Evolutionary conservation across 2,797 vertebrate genomes (phyloP).

Genomic region (Kryptopterus vitreolus): DNA sequence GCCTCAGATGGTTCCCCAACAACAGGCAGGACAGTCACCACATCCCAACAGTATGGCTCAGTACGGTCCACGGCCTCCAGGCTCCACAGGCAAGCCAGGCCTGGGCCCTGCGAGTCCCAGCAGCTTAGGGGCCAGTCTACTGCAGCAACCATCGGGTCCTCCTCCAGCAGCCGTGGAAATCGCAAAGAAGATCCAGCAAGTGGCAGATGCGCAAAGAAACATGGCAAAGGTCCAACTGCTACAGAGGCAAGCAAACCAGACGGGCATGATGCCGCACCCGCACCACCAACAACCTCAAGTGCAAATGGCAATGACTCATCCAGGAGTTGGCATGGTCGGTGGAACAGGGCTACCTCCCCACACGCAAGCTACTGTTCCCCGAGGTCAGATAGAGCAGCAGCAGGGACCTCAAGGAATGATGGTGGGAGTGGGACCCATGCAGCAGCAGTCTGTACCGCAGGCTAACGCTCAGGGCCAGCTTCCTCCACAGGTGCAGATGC

Average conservation of each 20-base stretch:
- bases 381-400: constrained; percentile 81
- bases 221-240: constrained; percentile 87
- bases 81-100: constrained; percentile 84
- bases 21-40: constrained; percentile 74
- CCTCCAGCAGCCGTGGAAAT: constrained; percentile 93
- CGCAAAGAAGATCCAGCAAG: constrained; percentile 95
- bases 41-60: constrained; percentile 78
- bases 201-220: constrained; percentile 92
- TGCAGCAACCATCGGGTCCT: constrained; percentile 78
- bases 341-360: constrained; percentile 67
- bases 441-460: constrained; percentile 79
- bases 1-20: constrained; percentile 87
- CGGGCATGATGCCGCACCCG: constrained; percentile 79
- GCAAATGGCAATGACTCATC: constrained; percentile 80
- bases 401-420: constrained; percentile 78
- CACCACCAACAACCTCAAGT: constrained; percentile 72
- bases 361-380: constrained; percentile 66
- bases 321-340: constrained; percentile 69
- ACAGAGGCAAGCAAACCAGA: constrained; percentile 78
- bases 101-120: constrained; percentile 83
- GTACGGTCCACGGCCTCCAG: constrained; percentile 73
- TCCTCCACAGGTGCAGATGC: constrained; percentile 84
- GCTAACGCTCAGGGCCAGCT: constrained; percentile 81
- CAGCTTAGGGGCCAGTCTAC: constrained; percentile 72
- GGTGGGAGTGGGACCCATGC: constrained; percentile 81